Conservation (phyloP, 37 sponge, comb jelly and placozoan genomes). For the Sycon ciliatum region DNA sequence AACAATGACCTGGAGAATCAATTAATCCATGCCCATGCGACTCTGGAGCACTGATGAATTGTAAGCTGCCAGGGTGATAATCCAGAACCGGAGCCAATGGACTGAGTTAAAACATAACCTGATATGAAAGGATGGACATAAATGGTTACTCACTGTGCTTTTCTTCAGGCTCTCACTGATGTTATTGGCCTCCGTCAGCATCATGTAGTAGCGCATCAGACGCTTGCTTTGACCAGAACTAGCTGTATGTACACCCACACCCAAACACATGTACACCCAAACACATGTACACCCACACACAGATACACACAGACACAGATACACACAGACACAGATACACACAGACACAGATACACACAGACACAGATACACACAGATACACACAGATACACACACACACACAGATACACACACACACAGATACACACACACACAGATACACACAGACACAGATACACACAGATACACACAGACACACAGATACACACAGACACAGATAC, state of each 20-base stretch:
- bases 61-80: no score
- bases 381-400: background rate
- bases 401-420: conserved; percentile 5
- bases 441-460: background rate
- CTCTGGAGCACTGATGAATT: no score
- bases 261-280: no score
- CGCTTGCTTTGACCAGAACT: background rate
- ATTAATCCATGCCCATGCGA: no score
- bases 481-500: background rate
- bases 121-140: no score
- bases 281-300: background rate
- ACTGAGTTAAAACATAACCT: no score
- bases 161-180: conserved; percentile 52
- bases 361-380: background rate
- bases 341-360: background rate
- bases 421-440: background rate
- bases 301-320: background rate
- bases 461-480: background rate
- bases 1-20: no score
- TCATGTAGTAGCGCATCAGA: conserved; percentile 39
- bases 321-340: background rate
- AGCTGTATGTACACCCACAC: background rate
- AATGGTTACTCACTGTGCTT: no score
- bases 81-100: no score
- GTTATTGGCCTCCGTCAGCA: conserved; percentile 70